phyloP scores from a whole-genome alignment of 2,888 invertebrate species.

The Synergus umbraculus region DNA sequence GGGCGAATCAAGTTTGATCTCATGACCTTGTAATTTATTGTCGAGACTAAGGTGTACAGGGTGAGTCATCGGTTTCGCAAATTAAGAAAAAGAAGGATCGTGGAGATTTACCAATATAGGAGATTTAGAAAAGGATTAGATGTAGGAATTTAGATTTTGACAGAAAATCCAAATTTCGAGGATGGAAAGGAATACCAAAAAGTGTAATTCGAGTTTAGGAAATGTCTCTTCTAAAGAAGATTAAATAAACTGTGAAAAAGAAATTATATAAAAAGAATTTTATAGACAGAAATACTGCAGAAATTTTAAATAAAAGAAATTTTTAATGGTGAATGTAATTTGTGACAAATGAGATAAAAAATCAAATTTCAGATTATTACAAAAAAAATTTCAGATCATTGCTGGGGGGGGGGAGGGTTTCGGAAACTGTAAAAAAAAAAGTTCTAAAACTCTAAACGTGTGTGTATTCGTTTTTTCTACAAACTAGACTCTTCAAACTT shows the following conservation, averaged over 20 bases:
- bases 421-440: slow-evolving; percentile 21
- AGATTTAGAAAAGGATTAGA: slow-evolving; percentile 11
- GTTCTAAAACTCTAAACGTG: neutral
- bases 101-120: neutral
- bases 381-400: neutral
- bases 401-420: neutral
- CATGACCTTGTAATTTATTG: slow-evolving; percentile 30
- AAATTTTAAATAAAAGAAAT: neutral
- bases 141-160: neutral
- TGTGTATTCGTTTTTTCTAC: slow-evolving; percentile 1
- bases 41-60: slow-evolving; percentile 28
- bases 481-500: neutral
- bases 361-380: neutral
- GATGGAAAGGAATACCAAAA: neutral
- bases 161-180: neutral
- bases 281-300: neutral
- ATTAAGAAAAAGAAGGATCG: neutral
- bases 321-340: neutral
- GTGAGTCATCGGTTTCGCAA: slow-evolving; percentile 15
- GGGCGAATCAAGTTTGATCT: slow-evolving; percentile 31
- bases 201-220: neutral
- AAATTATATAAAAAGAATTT: neutral
- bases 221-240: neutral
- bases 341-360: neutral
- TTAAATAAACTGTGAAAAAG: neutral